Conservation (phyloP, 2,113 vertebrate genomes). For the Lepisosteus oculatus region DNA sequence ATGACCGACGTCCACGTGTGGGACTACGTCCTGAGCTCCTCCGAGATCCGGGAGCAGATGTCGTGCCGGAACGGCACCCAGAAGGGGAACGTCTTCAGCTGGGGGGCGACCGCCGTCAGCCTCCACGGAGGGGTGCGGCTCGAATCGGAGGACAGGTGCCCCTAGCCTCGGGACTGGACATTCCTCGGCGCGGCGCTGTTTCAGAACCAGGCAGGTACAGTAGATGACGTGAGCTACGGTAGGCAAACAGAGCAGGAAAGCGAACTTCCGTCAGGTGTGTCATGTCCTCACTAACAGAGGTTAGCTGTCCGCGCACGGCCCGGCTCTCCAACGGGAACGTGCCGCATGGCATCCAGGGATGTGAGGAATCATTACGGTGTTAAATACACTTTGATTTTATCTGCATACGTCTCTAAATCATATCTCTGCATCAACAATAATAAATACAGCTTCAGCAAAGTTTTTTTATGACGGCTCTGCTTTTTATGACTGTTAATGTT, state of each 20-base stretch:
- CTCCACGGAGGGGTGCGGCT: constrained; percentile 73
- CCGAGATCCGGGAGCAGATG: constrained; percentile 60
- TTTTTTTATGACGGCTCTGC: too few relatives aligned
- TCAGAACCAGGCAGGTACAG: background rate
- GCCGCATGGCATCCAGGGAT: too few relatives aligned
- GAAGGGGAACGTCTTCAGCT: constrained; percentile 67
- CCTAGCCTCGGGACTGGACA: constrained; percentile 29
- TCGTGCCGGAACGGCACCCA: constrained; percentile 44
- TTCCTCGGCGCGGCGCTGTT: background rate
- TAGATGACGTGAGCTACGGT: too few relatives aligned
- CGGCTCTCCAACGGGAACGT: too few relatives aligned
- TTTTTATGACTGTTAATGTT: too few relatives aligned
- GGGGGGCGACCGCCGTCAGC: constrained; percentile 65
- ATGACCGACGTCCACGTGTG: constrained; percentile 70
- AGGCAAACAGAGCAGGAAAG: too few relatives aligned
- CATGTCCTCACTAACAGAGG: too few relatives aligned
- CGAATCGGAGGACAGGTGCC: constrained; percentile 66
- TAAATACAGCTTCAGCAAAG: background rate
- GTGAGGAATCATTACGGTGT: too few relatives aligned
- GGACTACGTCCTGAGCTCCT: constrained; percentile 61
- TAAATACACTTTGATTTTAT: too few relatives aligned
- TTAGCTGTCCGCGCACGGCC: too few relatives aligned
- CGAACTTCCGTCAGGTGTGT: too few relatives aligned
- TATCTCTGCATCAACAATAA: constrained; percentile 43
- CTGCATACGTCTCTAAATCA: constrained; percentile 5